Evolutionary conservation across 1,140 invertebrate genomes (phyloP), one percentile per base, ranked within the genome.

Genomic region (Tachypleus tridentatus): DNA sequence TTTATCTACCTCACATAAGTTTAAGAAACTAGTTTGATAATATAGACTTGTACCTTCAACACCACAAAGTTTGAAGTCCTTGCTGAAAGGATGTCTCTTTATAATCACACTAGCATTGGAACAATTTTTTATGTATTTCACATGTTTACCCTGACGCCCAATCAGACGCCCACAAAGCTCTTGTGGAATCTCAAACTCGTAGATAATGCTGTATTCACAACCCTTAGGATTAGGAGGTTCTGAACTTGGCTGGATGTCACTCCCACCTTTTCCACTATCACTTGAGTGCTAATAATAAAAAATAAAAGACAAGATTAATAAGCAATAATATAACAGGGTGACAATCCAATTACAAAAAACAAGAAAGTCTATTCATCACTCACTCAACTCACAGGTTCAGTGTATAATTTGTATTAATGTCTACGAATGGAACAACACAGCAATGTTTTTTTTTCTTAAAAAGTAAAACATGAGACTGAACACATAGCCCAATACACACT

Each of bases 141-240:
- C 85, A 77, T 86, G 87, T n/a, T 80, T 78, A 47, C 93, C 91
- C 70, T 86, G 83, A 71, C 83, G 84, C 49, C 94, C 93, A 74
- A 97, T 96, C 63, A 98, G 79, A 52, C 86, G 82, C 9, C 93
- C 93, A 66, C 93, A 91, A 58, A 93, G 74, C 56, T 80, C 74
- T 51, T 76, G 73, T 7, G 90, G 87, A 70, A 96, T 85, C 68
- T 85, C 80, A 78, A 96, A 95, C 73, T 94, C 84, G 70, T 87
- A 88, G 50, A 78, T 73, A 50, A 70, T 65, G 6, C 52, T 48
- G 10, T 58, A 51, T 60, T 68, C 70, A 69, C 11, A 69, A 73
- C 6, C 72, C 70, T 5, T 70, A 74, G n/a, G 68, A n/a, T 10
- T 60, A 51, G n/a, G 52, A 52, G 48, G 4, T 10, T 65, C n/a